A percentile compares a stretch with the other conserved stretches of the same genome.
Conservation (phyloP, 1,140 invertebrate genomes). For the Uloborus diversus region DNA sequence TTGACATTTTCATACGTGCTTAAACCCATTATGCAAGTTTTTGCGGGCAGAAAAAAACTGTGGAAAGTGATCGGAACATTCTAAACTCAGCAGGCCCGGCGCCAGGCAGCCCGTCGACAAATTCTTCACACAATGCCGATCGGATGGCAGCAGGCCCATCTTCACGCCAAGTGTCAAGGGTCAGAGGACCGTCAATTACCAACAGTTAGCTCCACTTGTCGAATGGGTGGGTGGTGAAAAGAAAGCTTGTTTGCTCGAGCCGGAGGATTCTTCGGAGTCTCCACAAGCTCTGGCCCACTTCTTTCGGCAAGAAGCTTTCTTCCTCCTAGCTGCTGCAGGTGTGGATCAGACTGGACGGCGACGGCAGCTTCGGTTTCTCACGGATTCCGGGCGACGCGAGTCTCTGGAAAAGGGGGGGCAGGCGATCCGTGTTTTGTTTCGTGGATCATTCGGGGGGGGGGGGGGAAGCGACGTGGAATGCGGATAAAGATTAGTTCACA, state of each 20-base stretch:
- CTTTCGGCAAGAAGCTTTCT: background rate
- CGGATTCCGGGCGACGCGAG: background rate
- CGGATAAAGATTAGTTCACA: background rate
- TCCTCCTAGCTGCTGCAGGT: too few relatives aligned
- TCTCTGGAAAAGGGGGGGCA: too few relatives aligned
- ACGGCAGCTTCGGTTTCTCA: background rate
- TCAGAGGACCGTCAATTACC: slow-evolving; percentile 24
- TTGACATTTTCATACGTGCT: too few relatives aligned
- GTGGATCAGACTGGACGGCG: slow-evolving; percentile 4
- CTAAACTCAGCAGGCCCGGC: too few relatives aligned
- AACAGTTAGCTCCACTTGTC: slow-evolving; percentile 29
- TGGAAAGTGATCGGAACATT: too few relatives aligned
- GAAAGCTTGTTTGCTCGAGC: background rate
- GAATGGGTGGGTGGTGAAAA: background rate
- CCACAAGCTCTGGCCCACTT: background rate
- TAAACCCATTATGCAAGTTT: too few relatives aligned
- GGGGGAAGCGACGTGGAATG: background rate
- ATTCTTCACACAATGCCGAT: slow-evolving; percentile 8
- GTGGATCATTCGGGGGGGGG: too few relatives aligned
- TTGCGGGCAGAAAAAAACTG: too few relatives aligned
- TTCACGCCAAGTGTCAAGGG: slow-evolving; percentile 5
- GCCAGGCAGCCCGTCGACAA: too few relatives aligned
- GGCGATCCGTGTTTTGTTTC: background rate
- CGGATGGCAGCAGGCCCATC: background rate
- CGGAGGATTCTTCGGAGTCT: background rate